Base-by-base conservation (phyloP, 2,888 invertebrate species). In the Vesta saturnalis region DNA sequence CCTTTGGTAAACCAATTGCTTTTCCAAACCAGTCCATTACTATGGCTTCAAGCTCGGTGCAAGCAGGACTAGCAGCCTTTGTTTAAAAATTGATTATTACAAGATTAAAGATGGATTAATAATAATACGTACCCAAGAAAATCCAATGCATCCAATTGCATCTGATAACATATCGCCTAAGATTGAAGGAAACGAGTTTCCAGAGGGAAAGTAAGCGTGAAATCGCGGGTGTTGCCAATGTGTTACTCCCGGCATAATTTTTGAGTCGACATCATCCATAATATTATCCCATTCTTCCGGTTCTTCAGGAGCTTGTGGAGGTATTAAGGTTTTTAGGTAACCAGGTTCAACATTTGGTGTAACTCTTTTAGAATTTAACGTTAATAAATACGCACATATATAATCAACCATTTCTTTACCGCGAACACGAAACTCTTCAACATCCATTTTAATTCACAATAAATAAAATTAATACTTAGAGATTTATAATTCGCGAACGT, bases 221-320 rank as follows among this genome's bases (percentile, higher is more conserved):
- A 99, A 99, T 67, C 95, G 88, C 0, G 99, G 99, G 87, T 99
- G 99, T 82, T 99, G 98, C 99, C 99, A 99, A 84, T 99, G 96
- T 0, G 98, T 98, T 57, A 96, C 94, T 39, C 96, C 96, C 0
- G 95, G 95, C 95, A 96, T 95, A 78, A 96, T 96, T 85, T 94
- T 95, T 67, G 89, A 88, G 82, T 97, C 95, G 35, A 97, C 92
- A 79, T 97, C 97, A 12, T 84, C 86, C 93, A 97, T 95, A 72
- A 97, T 96, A 60, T 88, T 86, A 60, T 94, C 92, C 95, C 96
- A 98, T 61, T 89, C 82, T 80, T 97, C 96, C 0, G 94, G 92
- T 52, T 93, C 87, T 49, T 89, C 84, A 0, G 97, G 97, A 0
- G 97, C 93, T 77, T 93, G 91, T 4, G 87, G 80, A 0, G 97